phyloP scores from a whole-genome alignment of 2,797 vertebrate species.

The Epinephelus awoara region DNA sequence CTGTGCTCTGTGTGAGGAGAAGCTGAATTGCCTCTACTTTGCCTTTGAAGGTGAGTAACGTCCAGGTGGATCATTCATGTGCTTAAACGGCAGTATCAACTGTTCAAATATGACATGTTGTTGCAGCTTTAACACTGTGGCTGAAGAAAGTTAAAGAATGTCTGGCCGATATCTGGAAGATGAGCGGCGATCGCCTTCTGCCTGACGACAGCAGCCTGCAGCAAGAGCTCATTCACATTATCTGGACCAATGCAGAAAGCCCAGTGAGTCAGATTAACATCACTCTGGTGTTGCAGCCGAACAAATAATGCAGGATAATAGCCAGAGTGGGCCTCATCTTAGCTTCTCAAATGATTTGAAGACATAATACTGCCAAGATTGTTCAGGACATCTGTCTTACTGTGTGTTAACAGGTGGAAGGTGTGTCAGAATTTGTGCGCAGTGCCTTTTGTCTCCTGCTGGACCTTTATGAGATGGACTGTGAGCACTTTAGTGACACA shows the following conservation, averaged over 20 bases:
- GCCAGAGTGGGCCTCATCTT: too few relatives aligned
- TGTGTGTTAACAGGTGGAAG: conserved; percentile 85
- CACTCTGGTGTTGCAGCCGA: background rate
- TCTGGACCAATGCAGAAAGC: conserved; percentile 91
- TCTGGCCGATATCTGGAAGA: conserved; percentile 82
- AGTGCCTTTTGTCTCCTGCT: conserved; percentile 86
- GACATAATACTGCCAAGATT: background rate
- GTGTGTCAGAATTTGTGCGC: conserved; percentile 87
- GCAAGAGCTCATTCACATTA: conserved; percentile 80
- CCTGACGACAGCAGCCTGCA: conserved; percentile 72
- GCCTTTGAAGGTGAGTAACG: conserved; percentile 89
- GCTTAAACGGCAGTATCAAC: background rate
- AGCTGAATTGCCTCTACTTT: conserved; percentile 87
- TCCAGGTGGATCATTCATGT: background rate
- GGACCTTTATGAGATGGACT: conserved; percentile 89
- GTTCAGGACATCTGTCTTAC: background rate
- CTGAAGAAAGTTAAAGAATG: conserved; percentile 87
- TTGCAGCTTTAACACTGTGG: conserved; percentile 89
- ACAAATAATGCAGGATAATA: background rate
- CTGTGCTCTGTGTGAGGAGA: conserved; percentile 83
- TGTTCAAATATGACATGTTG: conserved; percentile 29
- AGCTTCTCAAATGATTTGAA: too few relatives aligned
- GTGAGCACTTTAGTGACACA: conserved; percentile 79
- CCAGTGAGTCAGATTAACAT: conserved; percentile 82
- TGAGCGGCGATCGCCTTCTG: conserved; percentile 75